Evolutionary conservation across 2,797 vertebrate genomes (phyloP).

Genomic region (Fratercula arctica): DNA sequence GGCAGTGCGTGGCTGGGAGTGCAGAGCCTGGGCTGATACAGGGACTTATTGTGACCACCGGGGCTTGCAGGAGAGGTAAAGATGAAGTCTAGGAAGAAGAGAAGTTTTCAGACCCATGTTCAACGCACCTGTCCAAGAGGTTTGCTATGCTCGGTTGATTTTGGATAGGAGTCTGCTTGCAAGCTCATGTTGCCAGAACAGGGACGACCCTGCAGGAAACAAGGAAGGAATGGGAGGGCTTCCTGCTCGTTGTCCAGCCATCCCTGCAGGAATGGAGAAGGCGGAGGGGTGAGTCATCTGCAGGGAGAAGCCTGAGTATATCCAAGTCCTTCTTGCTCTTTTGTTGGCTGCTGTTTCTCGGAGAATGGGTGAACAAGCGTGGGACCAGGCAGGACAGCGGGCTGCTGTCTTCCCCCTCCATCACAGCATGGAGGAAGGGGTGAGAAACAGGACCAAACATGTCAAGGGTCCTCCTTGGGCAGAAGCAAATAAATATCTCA

Average conservation of each 20-base stretch:
- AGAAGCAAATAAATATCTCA: neutral
- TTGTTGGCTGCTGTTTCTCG: neutral
- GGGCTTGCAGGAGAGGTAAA: neutral
- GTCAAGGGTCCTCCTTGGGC: neutral
- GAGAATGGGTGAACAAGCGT: rapidly evolving
- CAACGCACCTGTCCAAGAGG: neutral
- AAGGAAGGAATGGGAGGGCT: neutral
- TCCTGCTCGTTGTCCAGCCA: neutral
- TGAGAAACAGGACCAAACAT: neutral
- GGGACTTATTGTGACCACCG: rapidly evolving
- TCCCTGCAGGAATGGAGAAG: neutral
- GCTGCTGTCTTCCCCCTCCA: neutral
- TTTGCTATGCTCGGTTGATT: neutral
- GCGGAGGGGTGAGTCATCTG: neutral
- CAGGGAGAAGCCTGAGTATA: neutral
- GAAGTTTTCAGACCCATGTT: neutral
- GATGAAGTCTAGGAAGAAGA: neutral
- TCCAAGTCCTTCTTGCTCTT: neutral
- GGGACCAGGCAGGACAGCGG: neutral
- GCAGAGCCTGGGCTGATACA: neutral
- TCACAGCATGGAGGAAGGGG: neutral
- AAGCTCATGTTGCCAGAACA: neutral
- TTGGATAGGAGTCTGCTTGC: neutral
- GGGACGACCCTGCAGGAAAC: neutral
- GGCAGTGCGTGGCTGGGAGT: neutral